These are phyloP conservation scores for Strigamia crassipes DNA, from an alignment of 2,888 invertebrate species.

Conservation along the genomic window DNA sequence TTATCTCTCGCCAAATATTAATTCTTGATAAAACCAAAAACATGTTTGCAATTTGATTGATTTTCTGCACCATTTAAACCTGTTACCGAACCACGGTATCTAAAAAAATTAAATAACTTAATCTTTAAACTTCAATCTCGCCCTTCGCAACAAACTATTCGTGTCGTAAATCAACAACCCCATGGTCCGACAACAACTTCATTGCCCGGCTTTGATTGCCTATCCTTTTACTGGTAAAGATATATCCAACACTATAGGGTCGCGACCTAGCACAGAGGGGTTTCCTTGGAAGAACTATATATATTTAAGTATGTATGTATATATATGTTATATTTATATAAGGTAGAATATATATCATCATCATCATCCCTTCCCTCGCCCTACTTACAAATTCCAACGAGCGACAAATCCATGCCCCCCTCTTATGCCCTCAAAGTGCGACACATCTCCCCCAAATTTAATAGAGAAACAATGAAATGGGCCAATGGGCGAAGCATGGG, in stretches of 20 bases:
- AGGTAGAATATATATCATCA: conserved; percentile 35
- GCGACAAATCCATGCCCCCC: conserved; percentile 35
- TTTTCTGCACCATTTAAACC: too few species aligned
- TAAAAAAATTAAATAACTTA: neutral
- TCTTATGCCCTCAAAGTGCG: conserved; percentile 32
- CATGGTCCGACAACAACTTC: conserved; percentile 4
- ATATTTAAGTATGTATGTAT: too few species aligned
- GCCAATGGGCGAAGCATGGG: conserved; percentile 37
- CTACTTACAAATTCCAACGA: conserved; percentile 31
- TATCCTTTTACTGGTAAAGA: conserved; percentile 20
- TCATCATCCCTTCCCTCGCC: neutral
- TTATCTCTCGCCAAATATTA: too few species aligned
- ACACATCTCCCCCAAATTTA: conserved; percentile 35
- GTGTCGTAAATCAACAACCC: neutral
- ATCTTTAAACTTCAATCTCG: neutral
- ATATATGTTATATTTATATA: neutral
- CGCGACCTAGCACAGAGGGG: conserved; percentile 22
- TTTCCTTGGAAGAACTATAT: conserved; percentile 30
- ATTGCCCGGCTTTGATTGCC: conserved; percentile 29
- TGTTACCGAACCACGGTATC: too few species aligned
- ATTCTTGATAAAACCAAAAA: too few species aligned
- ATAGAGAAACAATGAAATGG: conserved; percentile 42
- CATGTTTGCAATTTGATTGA: too few species aligned
- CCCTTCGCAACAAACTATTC: neutral
- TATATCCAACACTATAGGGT: conserved; percentile 15